Evolutionary conservation across 2,113 vertebrate species (phyloP).

Genomic region (Scomber scombrus): DNA sequence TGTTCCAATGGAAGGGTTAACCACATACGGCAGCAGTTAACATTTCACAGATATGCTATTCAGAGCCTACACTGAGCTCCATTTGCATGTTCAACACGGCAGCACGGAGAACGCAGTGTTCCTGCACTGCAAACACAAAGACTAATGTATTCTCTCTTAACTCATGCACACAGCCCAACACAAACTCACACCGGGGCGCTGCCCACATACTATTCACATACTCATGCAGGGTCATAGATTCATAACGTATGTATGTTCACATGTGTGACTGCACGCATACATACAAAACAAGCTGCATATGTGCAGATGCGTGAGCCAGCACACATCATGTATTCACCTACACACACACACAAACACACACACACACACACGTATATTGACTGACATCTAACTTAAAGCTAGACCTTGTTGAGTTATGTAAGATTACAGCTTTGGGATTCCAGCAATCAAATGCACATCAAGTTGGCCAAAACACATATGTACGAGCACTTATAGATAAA

Average conservation of each 20-base stretch:
- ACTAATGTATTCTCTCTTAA: slow-evolving; percentile 49
- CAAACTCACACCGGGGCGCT: not conserved
- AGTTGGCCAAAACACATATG: not conserved
- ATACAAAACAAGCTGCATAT: not conserved
- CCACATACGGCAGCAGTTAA: slow-evolving; percentile 19
- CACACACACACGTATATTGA: not conserved
- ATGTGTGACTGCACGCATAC: not conserved
- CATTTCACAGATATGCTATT: slow-evolving; percentile 39
- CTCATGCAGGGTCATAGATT: not conserved
- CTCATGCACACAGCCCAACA: slow-evolving; percentile 12
- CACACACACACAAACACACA: not conserved
- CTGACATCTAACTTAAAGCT: not conserved
- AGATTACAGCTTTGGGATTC: not conserved
- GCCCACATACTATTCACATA: not conserved
- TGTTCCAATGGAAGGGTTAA: slow-evolving; percentile 22
- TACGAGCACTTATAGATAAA: not conserved
- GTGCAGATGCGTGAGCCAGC: not conserved
- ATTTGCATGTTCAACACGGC: slow-evolving; percentile 45
- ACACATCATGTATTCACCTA: not conserved
- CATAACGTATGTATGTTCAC: not conserved
- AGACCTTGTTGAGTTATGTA: not conserved
- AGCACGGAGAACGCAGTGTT: slow-evolving; percentile 46
- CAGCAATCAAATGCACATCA: not conserved
- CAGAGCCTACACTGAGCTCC: slow-evolving; percentile 15
- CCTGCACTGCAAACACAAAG: slow-evolving; percentile 46